Base-by-base conservation (phyloP, 2,797 vertebrate genomes). In the Remorina albescens region DNA sequence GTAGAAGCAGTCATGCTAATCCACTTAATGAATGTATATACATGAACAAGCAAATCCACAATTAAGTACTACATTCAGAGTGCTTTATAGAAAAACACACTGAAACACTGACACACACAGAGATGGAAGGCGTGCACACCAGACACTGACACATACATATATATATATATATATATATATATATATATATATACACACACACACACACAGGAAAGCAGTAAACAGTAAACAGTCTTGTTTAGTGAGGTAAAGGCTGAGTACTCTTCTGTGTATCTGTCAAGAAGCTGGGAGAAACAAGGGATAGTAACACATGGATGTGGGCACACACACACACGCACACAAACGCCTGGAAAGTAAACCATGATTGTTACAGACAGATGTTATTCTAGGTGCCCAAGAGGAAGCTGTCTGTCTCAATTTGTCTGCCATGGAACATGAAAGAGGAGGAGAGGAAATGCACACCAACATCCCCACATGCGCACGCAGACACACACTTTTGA, bases 341-440 rank as follows among this genome's bases (percentile, higher is more conserved):
- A 32, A 41, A 47, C 25, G 47, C 50, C 46, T 16, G 11, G 54
- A 57, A 53, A 53, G 67, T 69, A 81, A 80, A 78, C 44, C 16
- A 34, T 83, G 82, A 90, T 84, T 84, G 77, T 84, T 79, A 82
- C 79, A 84, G 91, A 86, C 89, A 84, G 84, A 88, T 87, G 85
- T 82, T 89, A 70, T 83, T 86, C 56, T 60, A 54, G 53, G 61
- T 81, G 82, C 86, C 83, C 85, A 87, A 78, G 78, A 86, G 89
- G 83, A 82, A 81, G 70, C 59, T 80, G 85, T 79, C 86, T 81
- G 74, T 78, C 67, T 86, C 70, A 72, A 76, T 88, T 82, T 89
- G 73, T 86, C 75, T 86, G 65, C 70, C 16, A 23, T 8, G 3
- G 28, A 89, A 82, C 83, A 88, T 71, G 63, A 79, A 77, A 85